Evolutionary conservation across 1,140 invertebrate genomes (phyloP).

Genomic region (Zaprionus tsacasi): DNA sequence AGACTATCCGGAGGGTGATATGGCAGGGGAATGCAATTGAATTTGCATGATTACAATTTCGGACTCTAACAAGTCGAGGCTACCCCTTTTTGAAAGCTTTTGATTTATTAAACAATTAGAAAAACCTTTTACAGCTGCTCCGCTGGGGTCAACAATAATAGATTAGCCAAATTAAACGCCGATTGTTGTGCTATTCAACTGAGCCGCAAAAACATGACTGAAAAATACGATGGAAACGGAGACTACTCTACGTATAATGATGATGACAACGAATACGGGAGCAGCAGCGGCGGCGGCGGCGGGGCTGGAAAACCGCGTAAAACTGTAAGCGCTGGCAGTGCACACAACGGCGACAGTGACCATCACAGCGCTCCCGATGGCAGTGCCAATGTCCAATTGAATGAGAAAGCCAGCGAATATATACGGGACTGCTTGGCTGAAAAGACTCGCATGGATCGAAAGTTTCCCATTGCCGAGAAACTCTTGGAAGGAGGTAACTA

Average conservation of each 20-base stretch:
- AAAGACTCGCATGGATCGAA: conserved; percentile 89
- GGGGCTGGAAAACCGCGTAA: conserved; percentile 79
- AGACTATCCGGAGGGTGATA: too few species aligned
- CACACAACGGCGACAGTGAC: conserved; percentile 84
- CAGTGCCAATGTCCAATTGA: conserved; percentile 76
- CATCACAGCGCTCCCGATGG: conserved; percentile 82
- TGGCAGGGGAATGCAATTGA: conserved; percentile 22
- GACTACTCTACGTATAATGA: conserved; percentile 84
- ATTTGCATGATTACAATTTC: conserved; percentile 38
- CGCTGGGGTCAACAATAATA: conserved; percentile 3
- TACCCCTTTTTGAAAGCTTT: not conserved
- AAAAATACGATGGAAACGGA: conserved; percentile 81
- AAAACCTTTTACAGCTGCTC: conserved; percentile 28
- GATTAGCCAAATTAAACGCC: conserved; percentile 26
- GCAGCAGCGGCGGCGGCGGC: not conserved
- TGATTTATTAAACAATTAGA: not conserved
- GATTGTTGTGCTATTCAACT: conserved; percentile 31
- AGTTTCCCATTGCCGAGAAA: conserved; percentile 88
- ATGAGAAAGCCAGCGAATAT: conserved; percentile 91
- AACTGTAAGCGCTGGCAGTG: conserved; percentile 68
- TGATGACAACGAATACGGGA: conserved; percentile 85
- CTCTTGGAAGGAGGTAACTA: conserved; percentile 89
- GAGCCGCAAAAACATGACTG: conserved; percentile 67
- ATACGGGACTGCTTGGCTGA: conserved; percentile 90
- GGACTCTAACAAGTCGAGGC: not conserved